Conservation (phyloP, 2,888 invertebrate species). For the Gryllus longicercus region DNA sequence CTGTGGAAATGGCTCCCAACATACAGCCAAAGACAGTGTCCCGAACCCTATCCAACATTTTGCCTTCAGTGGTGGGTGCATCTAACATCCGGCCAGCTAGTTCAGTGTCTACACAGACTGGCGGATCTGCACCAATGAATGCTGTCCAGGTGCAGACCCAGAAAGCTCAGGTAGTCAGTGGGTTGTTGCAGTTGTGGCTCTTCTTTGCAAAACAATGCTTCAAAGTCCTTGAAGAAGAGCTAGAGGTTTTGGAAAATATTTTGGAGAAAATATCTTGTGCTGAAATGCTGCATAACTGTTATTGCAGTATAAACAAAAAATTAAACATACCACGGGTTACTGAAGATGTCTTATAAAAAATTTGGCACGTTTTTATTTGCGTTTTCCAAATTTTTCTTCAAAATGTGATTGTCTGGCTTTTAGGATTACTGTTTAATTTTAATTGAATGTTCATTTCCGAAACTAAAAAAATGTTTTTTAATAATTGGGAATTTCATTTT, state of each 20-base stretch:
- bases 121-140: constrained; percentile 42
- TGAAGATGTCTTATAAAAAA: too few species aligned
- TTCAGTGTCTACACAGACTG: constrained; percentile 82
- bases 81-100: constrained; percentile 69
- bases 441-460: too few species aligned
- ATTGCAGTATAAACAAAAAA: too few species aligned
- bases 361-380: too few species aligned
- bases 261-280: not conserved
- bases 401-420: too few species aligned
- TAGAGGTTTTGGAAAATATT: not conserved
- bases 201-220: not conserved
- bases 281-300: too few species aligned
- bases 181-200: not conserved
- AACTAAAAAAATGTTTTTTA: too few species aligned
- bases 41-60: constrained; percentile 55
- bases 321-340: too few species aligned
- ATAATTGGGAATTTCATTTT: too few species aligned
- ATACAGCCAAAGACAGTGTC: constrained; percentile 51
- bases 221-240: not conserved
- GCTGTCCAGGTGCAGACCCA: constrained; percentile 46
- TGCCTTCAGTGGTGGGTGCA: constrained; percentile 55
- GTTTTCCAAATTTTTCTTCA: too few species aligned
- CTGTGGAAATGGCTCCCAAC: constrained; percentile 49
- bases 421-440: too few species aligned
- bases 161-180: constrained; percentile 38